Evolutionary conservation across 1,140 invertebrate genomes (phyloP).

Genomic region (Lepidurus packardi): DNA sequence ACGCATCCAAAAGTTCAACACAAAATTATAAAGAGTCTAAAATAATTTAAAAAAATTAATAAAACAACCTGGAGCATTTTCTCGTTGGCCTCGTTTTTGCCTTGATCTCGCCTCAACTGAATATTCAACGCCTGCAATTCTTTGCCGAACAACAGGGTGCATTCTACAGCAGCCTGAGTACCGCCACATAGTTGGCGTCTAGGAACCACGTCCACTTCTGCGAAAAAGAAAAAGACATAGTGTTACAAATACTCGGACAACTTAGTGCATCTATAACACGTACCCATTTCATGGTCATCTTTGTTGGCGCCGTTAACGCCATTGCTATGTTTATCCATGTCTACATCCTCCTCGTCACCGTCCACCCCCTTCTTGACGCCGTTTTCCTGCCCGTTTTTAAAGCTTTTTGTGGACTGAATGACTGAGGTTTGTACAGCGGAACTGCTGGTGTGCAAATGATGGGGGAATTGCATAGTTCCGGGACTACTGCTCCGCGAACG

Average conservation of each 20-base stretch:
- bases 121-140: slow-evolving; percentile 87
- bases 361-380: slow-evolving; percentile 36
- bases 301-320: slow-evolving; percentile 26
- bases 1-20: slow-evolving; percentile 31
- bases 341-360: slow-evolving; percentile 34
- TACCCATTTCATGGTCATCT: slow-evolving; percentile 50
- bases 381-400: slow-evolving; percentile 43
- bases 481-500: slow-evolving; percentile 43
- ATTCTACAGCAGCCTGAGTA: slow-evolving; percentile 72
- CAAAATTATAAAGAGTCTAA: slow-evolving; percentile 15
- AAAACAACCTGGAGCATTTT: slow-evolving; percentile 65
- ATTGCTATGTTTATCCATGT: slow-evolving; percentile 30
- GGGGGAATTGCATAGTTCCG: slow-evolving; percentile 33
- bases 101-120: slow-evolving; percentile 71
- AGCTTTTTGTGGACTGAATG: slow-evolving; percentile 63
- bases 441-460: slow-evolving; percentile 24
- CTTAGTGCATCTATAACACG: slow-evolving; percentile 20
- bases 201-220: slow-evolving; percentile 48
- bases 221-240: background rate
- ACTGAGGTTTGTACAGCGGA: slow-evolving; percentile 60
- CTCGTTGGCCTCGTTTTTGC: slow-evolving; percentile 78
- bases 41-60: slow-evolving; percentile 20
- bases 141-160: slow-evolving; percentile 88
- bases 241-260: background rate
- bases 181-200: slow-evolving; percentile 65